Evolutionary conservation across 1,140 invertebrate genomes (phyloP).

Genomic region (Anagrus nilaparvatae): DNA sequence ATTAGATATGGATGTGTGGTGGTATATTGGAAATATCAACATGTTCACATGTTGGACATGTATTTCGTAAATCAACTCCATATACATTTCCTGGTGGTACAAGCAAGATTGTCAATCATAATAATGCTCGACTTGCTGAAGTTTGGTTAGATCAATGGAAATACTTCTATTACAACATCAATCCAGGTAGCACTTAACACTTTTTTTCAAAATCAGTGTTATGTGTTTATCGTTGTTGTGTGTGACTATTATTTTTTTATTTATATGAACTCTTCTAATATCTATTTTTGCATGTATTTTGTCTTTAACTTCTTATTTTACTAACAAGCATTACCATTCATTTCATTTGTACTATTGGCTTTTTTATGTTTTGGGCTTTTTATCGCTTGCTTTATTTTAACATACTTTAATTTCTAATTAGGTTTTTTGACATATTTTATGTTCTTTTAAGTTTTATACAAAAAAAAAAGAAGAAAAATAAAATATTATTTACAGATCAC

Average conservation of each 20-base stretch:
- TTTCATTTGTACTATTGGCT: constrained; percentile 13
- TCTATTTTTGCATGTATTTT: too few species aligned
- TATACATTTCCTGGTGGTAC: constrained; percentile 99
- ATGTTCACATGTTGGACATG: constrained; percentile 89
- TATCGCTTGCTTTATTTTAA: too few species aligned
- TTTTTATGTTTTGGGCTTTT: too few species aligned
- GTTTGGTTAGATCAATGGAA: constrained; percentile 98
- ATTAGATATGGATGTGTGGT: constrained; percentile 95
- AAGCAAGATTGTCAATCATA: constrained; percentile 95
- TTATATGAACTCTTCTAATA: too few species aligned
- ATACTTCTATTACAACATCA: constrained; percentile 97
- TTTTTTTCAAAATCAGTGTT: not conserved
- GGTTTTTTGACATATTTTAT: too few species aligned
- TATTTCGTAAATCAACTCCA: constrained; percentile 97
- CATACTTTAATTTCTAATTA: too few species aligned
- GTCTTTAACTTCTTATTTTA: too few species aligned
- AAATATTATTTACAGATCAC: too few species aligned
- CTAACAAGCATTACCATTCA: constrained; percentile 3
- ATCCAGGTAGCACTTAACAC: constrained; percentile 68
- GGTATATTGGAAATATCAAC: constrained; percentile 82
- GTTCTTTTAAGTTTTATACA: too few species aligned
- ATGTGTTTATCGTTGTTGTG: too few species aligned
- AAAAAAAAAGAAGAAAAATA: too few species aligned
- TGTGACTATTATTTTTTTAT: too few species aligned
- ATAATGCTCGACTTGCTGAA: constrained; percentile 91